Evolutionary conservation across 2,888 invertebrate genomes (phyloP), one percentile per base, ranked within the genome.

Genomic region (Pyrgus malvae): DNA sequence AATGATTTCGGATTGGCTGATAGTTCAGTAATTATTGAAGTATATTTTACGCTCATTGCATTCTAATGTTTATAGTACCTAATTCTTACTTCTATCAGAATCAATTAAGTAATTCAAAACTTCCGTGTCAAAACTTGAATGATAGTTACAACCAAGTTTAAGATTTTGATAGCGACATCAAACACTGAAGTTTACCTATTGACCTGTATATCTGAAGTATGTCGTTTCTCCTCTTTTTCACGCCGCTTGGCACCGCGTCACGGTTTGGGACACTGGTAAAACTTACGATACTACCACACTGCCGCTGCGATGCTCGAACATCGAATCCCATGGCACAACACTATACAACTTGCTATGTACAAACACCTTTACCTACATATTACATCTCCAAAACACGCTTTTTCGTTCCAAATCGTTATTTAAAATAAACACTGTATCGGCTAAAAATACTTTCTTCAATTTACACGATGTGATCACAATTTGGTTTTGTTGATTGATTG

Each of bases 191-290:
- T 68, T 70, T 72, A 74, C 60, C 72, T 63, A 72, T 67, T 70
- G 74, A 78, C 72, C 14, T 79, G 72, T 80, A 72, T 83, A 81
- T 84, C 82, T 87, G 78, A 87, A 81, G 80, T 86, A 83, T 86
- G 83, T 84, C 86, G 83, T 89, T 87, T 88, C 82, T 88, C 82
- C 84, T 85, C 84, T 87, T 67, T 87, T 90, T 85, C 90, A 90
- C 90, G 90, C 90, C 89, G 90, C 90, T 90, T 88, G 87, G 87
- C 74, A 69, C 66, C 80, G 83, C 88, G 87, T 83, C 88, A 90
- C 88, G 77, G 76, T 87, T 82, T 83, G 80, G 88, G 79, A 90
- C 87, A 88, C 90, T 90, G 90, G 88, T 90, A 89, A 88, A 80
- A 80, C 76, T 76, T 77, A 79, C 80, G 71, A 71, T 77, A 74